These are phyloP conservation scores for Bryconaethiops microstoma DNA, from an alignment of 2,797 vertebrate species.

Conservation along the genomic window DNA sequence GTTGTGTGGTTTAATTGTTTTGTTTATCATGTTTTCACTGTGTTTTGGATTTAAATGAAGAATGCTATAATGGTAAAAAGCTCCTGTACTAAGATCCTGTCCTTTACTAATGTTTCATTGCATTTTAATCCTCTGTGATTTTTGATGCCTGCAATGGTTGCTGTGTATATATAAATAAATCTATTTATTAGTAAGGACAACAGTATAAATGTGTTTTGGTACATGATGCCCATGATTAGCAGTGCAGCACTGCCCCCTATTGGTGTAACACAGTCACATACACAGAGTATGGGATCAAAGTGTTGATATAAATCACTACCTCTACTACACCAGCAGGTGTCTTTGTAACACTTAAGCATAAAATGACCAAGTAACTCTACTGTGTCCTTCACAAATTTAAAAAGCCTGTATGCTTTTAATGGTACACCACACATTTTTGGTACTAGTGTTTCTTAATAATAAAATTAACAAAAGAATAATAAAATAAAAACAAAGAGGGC, in stretches of 20 bases:
- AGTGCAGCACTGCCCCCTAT: constrained; percentile 42
- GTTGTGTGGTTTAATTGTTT: neutral
- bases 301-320: neutral
- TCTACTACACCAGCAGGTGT: constrained; percentile 30
- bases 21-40: neutral
- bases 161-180: too few species aligned
- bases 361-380: neutral
- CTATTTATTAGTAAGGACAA: too few species aligned
- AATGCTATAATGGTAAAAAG: neutral
- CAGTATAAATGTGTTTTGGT: too few species aligned
- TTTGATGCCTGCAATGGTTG: neutral
- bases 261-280: neutral
- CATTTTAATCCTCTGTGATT: neutral
- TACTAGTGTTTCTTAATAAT: too few species aligned
- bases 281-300: neutral
- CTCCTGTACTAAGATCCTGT: neutral
- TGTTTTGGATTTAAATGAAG: neutral
- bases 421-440: too few species aligned
- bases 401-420: too few species aligned
- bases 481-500: too few species aligned
- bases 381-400: too few species aligned
- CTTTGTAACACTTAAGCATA: neutral
- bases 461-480: too few species aligned
- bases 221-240: too few species aligned
- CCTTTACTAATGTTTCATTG: neutral